Evolutionary conservation across 2,113 vertebrate genomes (phyloP), one percentile per base, ranked within the genome.

Genomic region (Neopipo cinnamomea): DNA sequence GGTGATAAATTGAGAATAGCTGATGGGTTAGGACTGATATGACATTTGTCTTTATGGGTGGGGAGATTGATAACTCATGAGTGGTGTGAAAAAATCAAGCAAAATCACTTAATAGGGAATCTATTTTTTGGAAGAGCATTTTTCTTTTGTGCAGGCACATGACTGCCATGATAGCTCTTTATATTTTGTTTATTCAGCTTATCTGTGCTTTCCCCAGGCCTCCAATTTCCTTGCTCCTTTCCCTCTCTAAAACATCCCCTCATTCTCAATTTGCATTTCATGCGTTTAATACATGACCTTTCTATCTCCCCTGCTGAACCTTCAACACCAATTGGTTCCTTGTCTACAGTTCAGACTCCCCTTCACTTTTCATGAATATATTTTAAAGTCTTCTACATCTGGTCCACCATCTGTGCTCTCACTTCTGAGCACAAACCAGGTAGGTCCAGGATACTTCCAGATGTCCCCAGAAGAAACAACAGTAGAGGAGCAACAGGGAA

Each of bases 1-100:
- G 97, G 97, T 98, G 97, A 98, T 97, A 94, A 97, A 98, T 97
- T 91, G 96, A 97, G 88, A 95, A 96, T 91, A 97, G 85, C 41
- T 47, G 93, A 97, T 88, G 55, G 96, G 86, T 94, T 96, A 85
- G 56, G 89, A 85, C 94, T 10, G 35, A 95, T 85, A 74, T 17
- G 80, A 93, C 97, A 95, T 98, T 97, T 95, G 95, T 97, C 97
- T 98, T 92, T 93, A 95, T 89, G 95, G 89, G 88, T 96, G 95
- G 39, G 28, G 94, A 98, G 97, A 98, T 95, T 95, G 97, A 98
- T 97, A 97, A 95, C 93, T 94, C 78, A 18, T 14, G 63, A 95
- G 95, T 49, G 21, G 80, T 5, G 0, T 72, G 52, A 91, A 96
- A 95, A 95, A 94, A 91, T 71, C 89, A 74, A 91, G 88, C 79